Percentiles rank a stretch among this genome's conserved stretches.
Conservation (phyloP, 2,113 vertebrate genomes). For the Zingel zingel region DNA sequence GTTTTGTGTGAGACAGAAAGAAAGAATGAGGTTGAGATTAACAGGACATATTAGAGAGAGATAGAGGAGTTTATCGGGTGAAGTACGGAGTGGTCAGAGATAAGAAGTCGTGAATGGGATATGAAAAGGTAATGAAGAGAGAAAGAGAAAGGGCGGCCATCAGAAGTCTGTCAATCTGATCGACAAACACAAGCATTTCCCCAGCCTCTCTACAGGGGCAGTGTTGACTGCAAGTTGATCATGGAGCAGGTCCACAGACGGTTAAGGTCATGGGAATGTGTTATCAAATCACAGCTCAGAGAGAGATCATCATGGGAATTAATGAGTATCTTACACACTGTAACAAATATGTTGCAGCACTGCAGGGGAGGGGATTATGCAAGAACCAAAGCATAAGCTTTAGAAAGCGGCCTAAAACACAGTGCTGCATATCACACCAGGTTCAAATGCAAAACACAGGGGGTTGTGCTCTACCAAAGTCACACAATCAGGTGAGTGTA, state of each 20-base stretch:
- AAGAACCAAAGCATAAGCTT: slow-evolving; percentile 50
- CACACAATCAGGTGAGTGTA: slow-evolving; percentile 57
- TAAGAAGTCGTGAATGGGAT: slow-evolving; percentile 67
- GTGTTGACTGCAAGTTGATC: slow-evolving; percentile 73
- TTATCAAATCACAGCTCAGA: slow-evolving; percentile 63
- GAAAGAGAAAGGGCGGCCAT: slow-evolving; percentile 46
- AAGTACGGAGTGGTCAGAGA: slow-evolving; percentile 63
- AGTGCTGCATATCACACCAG: slow-evolving; percentile 9
- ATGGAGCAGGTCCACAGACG: slow-evolving; percentile 48
- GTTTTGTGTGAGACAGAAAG: slow-evolving; percentile 53
- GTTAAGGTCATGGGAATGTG: slow-evolving; percentile 63
- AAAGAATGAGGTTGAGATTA: slow-evolving; percentile 71
- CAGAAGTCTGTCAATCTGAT: slow-evolving; percentile 68
- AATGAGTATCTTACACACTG: slow-evolving; percentile 60
- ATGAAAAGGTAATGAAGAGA: slow-evolving; percentile 77
- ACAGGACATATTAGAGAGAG: slow-evolving; percentile 69
- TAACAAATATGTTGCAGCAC: slow-evolving; percentile 62
- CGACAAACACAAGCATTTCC: slow-evolving; percentile 76
- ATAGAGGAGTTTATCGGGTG: slow-evolving; percentile 66
- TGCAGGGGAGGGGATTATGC: slow-evolving; percentile 57
- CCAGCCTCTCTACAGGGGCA: slow-evolving; percentile 73
- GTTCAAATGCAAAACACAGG: slow-evolving; percentile 63
- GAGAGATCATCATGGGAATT: slow-evolving; percentile 67
- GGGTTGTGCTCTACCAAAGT: slow-evolving; percentile 36
- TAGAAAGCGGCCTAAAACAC: slow-evolving; percentile 45